Percentiles rank a stretch among this genome's conserved stretches.
Evolutionary conservation across 2,113 vertebrate species (phyloP).

Genomic region (Trichomycterus rosablanca): DNA sequence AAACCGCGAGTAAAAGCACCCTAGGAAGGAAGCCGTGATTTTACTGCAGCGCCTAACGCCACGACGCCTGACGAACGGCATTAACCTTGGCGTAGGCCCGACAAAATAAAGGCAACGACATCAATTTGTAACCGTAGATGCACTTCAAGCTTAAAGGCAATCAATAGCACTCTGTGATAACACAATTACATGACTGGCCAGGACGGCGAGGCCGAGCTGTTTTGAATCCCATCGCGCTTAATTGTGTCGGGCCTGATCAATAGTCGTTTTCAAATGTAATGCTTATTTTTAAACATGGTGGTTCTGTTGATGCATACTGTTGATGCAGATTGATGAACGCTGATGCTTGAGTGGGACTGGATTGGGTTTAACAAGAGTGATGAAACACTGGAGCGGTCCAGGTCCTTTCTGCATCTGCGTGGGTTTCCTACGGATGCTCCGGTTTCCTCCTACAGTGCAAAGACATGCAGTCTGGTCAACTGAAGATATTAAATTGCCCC

Average conservation of each 20-base stretch:
- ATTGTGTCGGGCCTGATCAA: slow-evolving; percentile 42
- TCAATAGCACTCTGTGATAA: slow-evolving; percentile 51
- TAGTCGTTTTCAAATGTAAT: slow-evolving; percentile 44
- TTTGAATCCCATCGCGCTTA: slow-evolving; percentile 33
- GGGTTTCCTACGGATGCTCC: no score
- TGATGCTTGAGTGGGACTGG: neutral
- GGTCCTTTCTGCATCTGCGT: no score
- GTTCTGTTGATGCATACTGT: slow-evolving; percentile 15
- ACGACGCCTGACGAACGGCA: slow-evolving; percentile 30
- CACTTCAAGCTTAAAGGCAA: slow-evolving; percentile 47
- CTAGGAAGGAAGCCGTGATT: slow-evolving; percentile 23
- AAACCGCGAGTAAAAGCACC: neutral
- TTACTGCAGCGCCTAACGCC: slow-evolving; percentile 15
- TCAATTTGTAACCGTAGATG: slow-evolving; percentile 46
- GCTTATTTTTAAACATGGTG: slow-evolving; percentile 35
- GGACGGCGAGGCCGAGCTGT: slow-evolving; percentile 29
- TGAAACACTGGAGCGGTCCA: neutral
- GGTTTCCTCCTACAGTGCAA: no score
- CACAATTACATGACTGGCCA: slow-evolving; percentile 39
- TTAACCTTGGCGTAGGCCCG: slow-evolving; percentile 31
- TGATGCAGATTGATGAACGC: slow-evolving; percentile 12
- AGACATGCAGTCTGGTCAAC: no score
- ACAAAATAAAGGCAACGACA: slow-evolving; percentile 37
- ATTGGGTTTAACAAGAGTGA: neutral
- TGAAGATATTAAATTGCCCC: no score